Evolutionary conservation across 2,888 invertebrate species (phyloP).

Genomic region (Chrysolina oricalcia): DNA sequence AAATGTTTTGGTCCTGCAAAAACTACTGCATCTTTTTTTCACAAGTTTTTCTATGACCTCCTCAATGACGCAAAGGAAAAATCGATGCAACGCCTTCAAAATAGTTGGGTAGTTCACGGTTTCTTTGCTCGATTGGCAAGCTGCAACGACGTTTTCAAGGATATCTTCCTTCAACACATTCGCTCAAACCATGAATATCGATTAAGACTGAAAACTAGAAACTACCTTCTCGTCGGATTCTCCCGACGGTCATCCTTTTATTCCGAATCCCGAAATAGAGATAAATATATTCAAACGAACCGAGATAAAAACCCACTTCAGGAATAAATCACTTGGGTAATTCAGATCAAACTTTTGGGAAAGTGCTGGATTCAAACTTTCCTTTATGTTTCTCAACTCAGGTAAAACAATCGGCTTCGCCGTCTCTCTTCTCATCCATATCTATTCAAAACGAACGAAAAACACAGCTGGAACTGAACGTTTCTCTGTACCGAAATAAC

Average conservation of each 20-base stretch:
- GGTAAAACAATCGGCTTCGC: not conserved
- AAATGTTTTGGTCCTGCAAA: no score
- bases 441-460: no score
- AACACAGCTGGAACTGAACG: no score
- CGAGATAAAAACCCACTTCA: not conserved
- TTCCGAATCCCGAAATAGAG: not conserved
- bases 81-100: not conserved
- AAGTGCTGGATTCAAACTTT: not conserved
- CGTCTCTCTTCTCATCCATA: not conserved
- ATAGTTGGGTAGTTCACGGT: not conserved
- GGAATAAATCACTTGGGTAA: not conserved
- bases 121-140: not conserved
- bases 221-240: not conserved
- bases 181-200: not conserved
- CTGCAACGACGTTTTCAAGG: not conserved
- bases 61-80: no score
- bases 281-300: constrained; percentile 1
- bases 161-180: not conserved
- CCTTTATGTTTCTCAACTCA: not conserved
- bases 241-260: not conserved
- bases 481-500: no score
- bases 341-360: not conserved
- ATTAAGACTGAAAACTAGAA: not conserved
- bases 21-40: no score
- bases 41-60: no score